A percentile compares a stretch with the other conserved stretches of the same genome.
Conservation (phyloP, 35 echinoderm and acorn worm genomes). For the Acanthaster planci region DNA sequence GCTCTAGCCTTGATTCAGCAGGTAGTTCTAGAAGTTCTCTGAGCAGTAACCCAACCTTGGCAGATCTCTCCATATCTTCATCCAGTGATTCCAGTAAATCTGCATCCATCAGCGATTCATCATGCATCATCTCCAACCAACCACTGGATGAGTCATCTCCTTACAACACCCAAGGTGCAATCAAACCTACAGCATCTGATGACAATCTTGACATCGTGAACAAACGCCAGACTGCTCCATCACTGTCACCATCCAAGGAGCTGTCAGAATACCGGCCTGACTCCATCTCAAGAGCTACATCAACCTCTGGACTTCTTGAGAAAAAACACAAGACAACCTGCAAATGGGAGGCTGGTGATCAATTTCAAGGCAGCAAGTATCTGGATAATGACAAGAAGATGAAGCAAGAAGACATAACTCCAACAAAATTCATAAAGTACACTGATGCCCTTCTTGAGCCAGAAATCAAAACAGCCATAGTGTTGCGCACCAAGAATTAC, state of each 20-base stretch:
- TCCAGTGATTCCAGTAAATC: no score
- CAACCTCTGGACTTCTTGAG: not conserved
- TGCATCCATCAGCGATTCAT: no score
- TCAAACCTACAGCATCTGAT: no score
- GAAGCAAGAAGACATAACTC: not conserved
- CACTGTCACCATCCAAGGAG: no score
- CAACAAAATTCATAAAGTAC: not conserved
- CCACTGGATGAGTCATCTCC: no score
- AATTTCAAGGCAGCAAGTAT: not conserved
- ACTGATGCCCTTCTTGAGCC: not conserved
- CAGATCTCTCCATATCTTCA: no score
- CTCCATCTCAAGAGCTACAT: not conserved
- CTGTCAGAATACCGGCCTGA: not conserved
- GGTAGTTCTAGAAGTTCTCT: no score
- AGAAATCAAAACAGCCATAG: not conserved
- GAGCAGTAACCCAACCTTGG: no score
- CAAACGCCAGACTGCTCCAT: no score
- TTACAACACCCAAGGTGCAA: no score
- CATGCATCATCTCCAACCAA: no score
- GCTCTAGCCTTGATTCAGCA: not conserved
- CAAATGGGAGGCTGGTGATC: constrained; percentile 13
- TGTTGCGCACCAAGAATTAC: constrained; percentile 19
- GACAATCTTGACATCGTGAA: no score
- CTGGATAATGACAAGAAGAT: not conserved
- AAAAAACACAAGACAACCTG: not conserved